Evolutionary conservation across 2,797 vertebrate genomes (phyloP).

Genomic region (Peromyscus melanophrys): DNA sequence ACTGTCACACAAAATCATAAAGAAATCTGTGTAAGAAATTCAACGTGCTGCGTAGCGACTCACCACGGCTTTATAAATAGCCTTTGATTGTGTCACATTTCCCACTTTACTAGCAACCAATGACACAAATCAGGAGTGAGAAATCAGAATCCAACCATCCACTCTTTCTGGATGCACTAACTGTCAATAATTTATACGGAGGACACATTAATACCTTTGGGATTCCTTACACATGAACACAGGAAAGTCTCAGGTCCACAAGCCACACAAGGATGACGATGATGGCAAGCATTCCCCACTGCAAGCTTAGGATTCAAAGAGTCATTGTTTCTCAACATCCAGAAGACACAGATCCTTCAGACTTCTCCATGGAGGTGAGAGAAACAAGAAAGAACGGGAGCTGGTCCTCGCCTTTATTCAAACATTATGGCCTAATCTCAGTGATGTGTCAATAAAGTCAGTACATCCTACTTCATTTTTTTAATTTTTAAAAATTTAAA

Average conservation of each 20-base stretch:
- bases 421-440: not conserved
- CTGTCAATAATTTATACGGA: slow-evolving; percentile 8
- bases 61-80: slow-evolving; percentile 48
- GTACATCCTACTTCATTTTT: not conserved
- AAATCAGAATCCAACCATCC: slow-evolving; percentile 45
- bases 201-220: not conserved
- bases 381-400: not conserved
- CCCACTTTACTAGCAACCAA: slow-evolving; percentile 35
- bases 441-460: not conserved
- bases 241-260: not conserved
- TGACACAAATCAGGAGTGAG: slow-evolving; percentile 8
- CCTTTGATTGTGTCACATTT: slow-evolving; percentile 51
- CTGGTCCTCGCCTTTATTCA: not conserved
- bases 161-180: not conserved
- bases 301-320: not conserved
- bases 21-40: slow-evolving; percentile 46
- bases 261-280: not conserved
- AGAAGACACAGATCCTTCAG: not conserved
- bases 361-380: not conserved
- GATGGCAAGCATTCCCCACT: not conserved
- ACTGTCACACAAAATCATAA: slow-evolving; percentile 34
- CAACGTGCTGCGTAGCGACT: slow-evolving; percentile 53
- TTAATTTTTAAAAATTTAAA: not conserved
- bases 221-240: slow-evolving; percentile 4
- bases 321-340: not conserved